These are phyloP conservation scores for Fragum sueziense DNA, from an alignment of 2,888 invertebrate genomes.

Conservation along the genomic window DNA sequence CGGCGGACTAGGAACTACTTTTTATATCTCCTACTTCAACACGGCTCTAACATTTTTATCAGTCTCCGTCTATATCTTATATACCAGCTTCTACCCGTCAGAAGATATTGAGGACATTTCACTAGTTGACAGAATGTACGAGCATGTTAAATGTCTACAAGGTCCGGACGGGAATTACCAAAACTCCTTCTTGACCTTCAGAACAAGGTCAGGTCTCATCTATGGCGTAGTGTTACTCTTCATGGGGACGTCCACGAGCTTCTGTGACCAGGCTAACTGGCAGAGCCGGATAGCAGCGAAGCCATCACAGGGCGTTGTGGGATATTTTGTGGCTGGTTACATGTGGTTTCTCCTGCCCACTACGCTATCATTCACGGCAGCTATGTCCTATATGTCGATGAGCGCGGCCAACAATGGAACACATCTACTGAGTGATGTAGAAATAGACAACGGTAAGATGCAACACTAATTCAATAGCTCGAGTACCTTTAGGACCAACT, in stretches of 20 bases:
- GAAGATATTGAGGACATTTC: conserved; percentile 42
- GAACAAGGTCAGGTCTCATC: conserved; percentile 67
- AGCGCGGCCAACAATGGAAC: conserved; percentile 52
- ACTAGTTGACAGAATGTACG: conserved; percentile 62
- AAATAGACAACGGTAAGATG: conserved; percentile 47
- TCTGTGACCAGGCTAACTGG: conserved; percentile 78
- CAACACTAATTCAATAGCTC: too few species aligned
- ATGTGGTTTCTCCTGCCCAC: conserved; percentile 78
- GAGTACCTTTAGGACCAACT: too few species aligned
- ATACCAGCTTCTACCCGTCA: conserved; percentile 60
- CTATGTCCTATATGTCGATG: conserved; percentile 68
- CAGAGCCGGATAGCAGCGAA: conserved; percentile 80
- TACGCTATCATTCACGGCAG: conserved; percentile 67
- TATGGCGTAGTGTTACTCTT: conserved; percentile 66
- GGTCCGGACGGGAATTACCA: conserved; percentile 70
- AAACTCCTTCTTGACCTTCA: conserved; percentile 69
- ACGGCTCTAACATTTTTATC: conserved; percentile 72
- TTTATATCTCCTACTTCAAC: conserved; percentile 79
- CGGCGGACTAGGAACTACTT: conserved; percentile 76
- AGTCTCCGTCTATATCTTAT: conserved; percentile 68
- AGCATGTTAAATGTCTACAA: conserved; percentile 60
- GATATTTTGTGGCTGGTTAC: conserved; percentile 75
- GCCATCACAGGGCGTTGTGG: conserved; percentile 76
- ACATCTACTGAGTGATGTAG: conserved; percentile 34
- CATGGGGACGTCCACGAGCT: conserved; percentile 64